These are phyloP conservation scores for Carapus acus DNA, from an alignment of 2,797 vertebrate species.

Conservation along the genomic window DNA sequence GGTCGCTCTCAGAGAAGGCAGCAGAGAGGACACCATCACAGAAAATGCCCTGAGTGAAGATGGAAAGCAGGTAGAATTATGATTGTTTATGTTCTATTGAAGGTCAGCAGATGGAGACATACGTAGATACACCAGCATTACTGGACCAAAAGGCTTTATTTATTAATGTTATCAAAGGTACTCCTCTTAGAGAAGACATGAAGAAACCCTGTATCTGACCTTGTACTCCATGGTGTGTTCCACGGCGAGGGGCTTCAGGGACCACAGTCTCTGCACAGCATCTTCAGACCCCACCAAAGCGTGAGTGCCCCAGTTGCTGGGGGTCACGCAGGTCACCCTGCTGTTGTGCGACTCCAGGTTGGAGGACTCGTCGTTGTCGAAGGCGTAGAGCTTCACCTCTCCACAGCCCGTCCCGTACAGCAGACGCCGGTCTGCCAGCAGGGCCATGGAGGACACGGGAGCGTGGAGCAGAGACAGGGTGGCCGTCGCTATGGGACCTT, in stretches of 20 bases:
- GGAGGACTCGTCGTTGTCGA: constrained; percentile 29
- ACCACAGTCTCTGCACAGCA: constrained; percentile 76
- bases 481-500: constrained; percentile 62
- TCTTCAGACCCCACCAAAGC: constrained; percentile 74
- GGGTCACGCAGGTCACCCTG: constrained; percentile 70
- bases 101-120: constrained; percentile 4
- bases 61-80: too few relatives aligned
- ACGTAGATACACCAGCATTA: too few relatives aligned
- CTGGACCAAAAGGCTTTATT: too few relatives aligned
- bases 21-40: constrained; percentile 72
- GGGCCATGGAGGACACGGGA: constrained; percentile 60
- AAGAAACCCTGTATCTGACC: constrained; percentile 48
- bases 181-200: too few relatives aligned
- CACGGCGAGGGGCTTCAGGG: constrained; percentile 63
- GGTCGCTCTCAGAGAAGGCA: constrained; percentile 75
- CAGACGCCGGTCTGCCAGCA: constrained; percentile 58
- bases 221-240: constrained; percentile 77
- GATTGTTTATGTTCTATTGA: too few relatives aligned
- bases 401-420: constrained; percentile 67
- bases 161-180: too few relatives aligned
- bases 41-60: constrained; percentile 70
- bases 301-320: constrained; percentile 67
- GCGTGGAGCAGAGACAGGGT: constrained; percentile 61
- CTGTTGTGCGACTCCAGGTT: constrained; percentile 71
- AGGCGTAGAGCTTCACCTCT: constrained; percentile 62